Percentiles rank a stretch among this genome's conserved stretches.
Conservation (phyloP, 2,797 vertebrate genomes). For the Phylloscopus collybita region DNA sequence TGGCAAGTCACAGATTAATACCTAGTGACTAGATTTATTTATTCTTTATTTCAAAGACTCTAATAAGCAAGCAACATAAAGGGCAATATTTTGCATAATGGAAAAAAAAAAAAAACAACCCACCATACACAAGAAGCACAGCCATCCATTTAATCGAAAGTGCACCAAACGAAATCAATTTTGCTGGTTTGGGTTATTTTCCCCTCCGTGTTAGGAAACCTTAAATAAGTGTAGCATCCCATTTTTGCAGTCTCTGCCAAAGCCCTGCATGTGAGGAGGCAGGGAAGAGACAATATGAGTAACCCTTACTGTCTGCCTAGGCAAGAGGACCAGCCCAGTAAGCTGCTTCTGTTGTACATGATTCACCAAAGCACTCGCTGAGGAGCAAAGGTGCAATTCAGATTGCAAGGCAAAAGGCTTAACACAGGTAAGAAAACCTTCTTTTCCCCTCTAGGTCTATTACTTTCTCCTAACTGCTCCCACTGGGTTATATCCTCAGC, state of each 20-base stretch:
- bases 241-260: conserved; percentile 15
- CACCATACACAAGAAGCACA: neutral
- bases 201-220: neutral
- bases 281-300: neutral
- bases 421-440: neutral
- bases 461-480: conserved; percentile 43
- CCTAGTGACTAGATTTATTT: neutral
- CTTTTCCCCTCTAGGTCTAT: neutral
- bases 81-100: neutral
- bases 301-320: neutral
- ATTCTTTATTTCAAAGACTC: neutral
- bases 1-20: neutral
- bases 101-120: neutral
- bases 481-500: conserved; percentile 4
- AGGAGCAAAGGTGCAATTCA: conserved; percentile 2
- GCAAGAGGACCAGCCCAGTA: neutral
- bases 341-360: neutral
- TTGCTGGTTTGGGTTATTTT: neutral
- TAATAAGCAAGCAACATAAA: neutral
- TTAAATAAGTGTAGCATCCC: neutral
- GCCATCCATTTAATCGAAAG: neutral
- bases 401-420: neutral
- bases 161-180: neutral
- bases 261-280: neutral
- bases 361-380: neutral